phyloP scores from a whole-genome alignment of 1,140 invertebrate genomes.

The Drosophila baimaii region DNA sequence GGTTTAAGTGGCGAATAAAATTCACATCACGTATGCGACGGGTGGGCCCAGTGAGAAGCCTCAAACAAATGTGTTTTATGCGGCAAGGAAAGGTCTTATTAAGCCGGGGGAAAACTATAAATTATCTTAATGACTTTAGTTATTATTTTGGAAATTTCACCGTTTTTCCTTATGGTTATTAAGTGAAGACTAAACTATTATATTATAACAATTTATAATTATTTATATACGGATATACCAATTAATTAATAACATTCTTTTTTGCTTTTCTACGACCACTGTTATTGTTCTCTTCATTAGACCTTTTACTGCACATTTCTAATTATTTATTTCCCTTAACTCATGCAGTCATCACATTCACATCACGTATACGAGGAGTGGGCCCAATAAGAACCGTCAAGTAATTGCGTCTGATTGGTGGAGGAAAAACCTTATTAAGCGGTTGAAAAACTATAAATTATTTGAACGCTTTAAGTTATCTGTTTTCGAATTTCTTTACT shows the following conservation, averaged over 20 bases:
- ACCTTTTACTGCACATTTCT: not conserved
- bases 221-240: not conserved
- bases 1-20: slow-evolving; percentile 3
- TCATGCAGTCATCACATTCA: not conserved
- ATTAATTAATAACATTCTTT: not conserved
- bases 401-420: slow-evolving; percentile 12
- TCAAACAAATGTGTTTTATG: slow-evolving; percentile 1
- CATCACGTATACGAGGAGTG: slow-evolving; percentile 69
- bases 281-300: not conserved
- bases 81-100: slow-evolving; percentile 9
- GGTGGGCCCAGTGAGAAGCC: slow-evolving; percentile 20
- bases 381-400: slow-evolving; percentile 6
- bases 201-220: not conserved
- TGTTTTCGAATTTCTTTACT: slow-evolving; percentile 26
- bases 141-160: too few species aligned
- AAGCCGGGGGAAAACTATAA: slow-evolving; percentile 6
- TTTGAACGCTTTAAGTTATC: slow-evolving; percentile 48
- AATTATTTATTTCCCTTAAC: slow-evolving; percentile 7
- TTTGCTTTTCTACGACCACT: not conserved
- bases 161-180: too few species aligned
- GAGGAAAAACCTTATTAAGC: slow-evolving; percentile 18
- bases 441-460: slow-evolving; percentile 24
- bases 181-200: too few species aligned
- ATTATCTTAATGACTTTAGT: slow-evolving; percentile 25
- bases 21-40: slow-evolving; percentile 65